Evolutionary conservation across 2,797 vertebrate genomes (phyloP).

Genomic region (Poliocrania exsul): DNA sequence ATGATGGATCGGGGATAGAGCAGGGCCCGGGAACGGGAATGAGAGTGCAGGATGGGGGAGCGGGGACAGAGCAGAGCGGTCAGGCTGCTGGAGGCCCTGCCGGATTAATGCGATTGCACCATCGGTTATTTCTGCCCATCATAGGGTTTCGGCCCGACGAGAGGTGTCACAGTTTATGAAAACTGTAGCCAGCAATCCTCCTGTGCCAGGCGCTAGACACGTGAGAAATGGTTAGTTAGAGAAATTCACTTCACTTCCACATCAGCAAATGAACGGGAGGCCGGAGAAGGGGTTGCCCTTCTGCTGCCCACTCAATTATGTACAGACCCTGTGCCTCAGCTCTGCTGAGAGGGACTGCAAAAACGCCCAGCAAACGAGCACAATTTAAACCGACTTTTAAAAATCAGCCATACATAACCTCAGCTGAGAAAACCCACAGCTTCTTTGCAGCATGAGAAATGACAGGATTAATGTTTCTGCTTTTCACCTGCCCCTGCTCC

Average conservation of each 20-base stretch:
- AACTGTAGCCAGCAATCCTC: not conserved
- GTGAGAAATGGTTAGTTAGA: not conserved
- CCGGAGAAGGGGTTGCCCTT: not conserved
- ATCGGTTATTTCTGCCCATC: not conserved
- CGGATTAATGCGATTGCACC: not conserved
- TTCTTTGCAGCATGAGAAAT: not conserved
- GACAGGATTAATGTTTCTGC: not conserved
- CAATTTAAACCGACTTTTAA: not conserved
- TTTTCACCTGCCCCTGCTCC: not conserved
- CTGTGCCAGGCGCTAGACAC: rapidly evolving
- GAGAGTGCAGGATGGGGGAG: not conserved
- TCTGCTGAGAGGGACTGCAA: not conserved
- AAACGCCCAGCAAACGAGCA: not conserved
- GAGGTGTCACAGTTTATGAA: not conserved
- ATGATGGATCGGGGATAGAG: not conserved
- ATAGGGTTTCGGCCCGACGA: not conserved
- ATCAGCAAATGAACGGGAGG: not conserved
- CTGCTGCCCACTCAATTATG: not conserved
- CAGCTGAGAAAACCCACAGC: not conserved
- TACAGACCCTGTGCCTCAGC: not conserved
- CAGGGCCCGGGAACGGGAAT: not conserved
- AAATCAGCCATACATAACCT: not conserved
- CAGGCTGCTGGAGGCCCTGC: not conserved
- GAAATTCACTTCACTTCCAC: not conserved
- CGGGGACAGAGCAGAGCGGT: rapidly evolving